Evolutionary conservation across 2,888 invertebrate species (phyloP).

Genomic region (Sicus ferrugineus): DNA sequence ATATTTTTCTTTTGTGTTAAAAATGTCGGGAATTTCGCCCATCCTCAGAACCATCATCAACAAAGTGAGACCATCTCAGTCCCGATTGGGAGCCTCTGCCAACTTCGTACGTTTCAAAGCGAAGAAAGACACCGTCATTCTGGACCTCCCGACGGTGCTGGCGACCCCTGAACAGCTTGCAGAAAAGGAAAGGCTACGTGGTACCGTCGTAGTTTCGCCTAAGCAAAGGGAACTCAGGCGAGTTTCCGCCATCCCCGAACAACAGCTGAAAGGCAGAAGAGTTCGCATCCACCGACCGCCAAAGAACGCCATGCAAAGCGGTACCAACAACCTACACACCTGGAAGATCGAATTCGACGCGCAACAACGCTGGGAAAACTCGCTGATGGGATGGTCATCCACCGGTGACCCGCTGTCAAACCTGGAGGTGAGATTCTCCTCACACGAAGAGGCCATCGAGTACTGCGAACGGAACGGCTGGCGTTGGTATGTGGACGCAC

Average conservation of each 20-base stretch:
- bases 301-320: conserved; percentile 98
- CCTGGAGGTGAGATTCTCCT: conserved; percentile 79
- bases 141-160: conserved; percentile 52
- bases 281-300: conserved; percentile 92
- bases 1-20: neutral
- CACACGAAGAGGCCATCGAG: conserved; percentile 85
- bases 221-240: conserved; percentile 73
- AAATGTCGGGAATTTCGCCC: neutral
- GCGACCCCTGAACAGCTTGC: conserved; percentile 59
- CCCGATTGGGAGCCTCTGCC: neutral
- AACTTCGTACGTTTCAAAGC: conserved; percentile 1
- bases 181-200: conserved; percentile 56
- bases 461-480: conserved; percentile 96
- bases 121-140: neutral
- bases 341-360: conserved; percentile 98
- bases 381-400: conserved; percentile 97
- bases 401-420: conserved; percentile 95
- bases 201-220: conserved; percentile 57
- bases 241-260: conserved; percentile 89
- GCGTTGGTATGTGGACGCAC: conserved; percentile 82
- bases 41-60: neutral
- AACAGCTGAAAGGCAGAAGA: conserved; percentile 81
- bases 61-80: neutral
- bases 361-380: conserved; percentile 98
- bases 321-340: conserved; percentile 83